Conservation (phyloP, 2,113 vertebrate species). For the Cinclus cinclus region DNA sequence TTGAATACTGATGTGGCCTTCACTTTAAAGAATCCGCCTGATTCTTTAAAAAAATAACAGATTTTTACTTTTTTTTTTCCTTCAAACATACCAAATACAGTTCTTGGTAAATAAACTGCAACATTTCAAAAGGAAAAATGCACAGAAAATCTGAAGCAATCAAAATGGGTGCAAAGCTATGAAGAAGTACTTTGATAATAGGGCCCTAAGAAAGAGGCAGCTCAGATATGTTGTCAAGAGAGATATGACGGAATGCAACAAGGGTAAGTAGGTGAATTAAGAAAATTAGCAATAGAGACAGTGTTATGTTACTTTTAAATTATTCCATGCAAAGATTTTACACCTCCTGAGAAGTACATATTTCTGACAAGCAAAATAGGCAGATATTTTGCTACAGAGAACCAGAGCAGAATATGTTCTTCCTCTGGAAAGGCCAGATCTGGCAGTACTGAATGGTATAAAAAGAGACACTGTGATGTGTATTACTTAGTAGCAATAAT, state of each 20-base stretch:
- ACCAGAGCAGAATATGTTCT: background rate
- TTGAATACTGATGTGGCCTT: constrained; percentile 59
- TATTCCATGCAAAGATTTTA: background rate
- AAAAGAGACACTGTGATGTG: background rate
- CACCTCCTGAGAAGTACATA: background rate
- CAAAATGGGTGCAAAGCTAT: background rate
- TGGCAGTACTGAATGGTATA: background rate
- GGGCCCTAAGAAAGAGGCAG: background rate
- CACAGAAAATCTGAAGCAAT: background rate
- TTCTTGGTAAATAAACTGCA: background rate
- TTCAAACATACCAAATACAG: background rate
- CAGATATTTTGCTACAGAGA: background rate
- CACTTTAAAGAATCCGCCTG: background rate
- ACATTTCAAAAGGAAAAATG: background rate
- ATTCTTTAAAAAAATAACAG: background rate
- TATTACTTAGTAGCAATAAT: background rate
- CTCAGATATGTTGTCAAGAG: background rate
- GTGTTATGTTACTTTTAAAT: background rate
- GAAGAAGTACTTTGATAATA: background rate
- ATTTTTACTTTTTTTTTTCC: background rate
- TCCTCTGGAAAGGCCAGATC: background rate
- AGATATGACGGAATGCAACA: background rate
- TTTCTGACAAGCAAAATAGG: background rate
- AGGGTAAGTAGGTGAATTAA: background rate
- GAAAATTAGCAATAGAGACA: background rate